A percentile compares a stretch with the other conserved stretches of the same genome.
These are phyloP conservation scores for Lycaon pictus DNA, from an alignment of 2,113 vertebrate species.

Conservation along the genomic window DNA sequence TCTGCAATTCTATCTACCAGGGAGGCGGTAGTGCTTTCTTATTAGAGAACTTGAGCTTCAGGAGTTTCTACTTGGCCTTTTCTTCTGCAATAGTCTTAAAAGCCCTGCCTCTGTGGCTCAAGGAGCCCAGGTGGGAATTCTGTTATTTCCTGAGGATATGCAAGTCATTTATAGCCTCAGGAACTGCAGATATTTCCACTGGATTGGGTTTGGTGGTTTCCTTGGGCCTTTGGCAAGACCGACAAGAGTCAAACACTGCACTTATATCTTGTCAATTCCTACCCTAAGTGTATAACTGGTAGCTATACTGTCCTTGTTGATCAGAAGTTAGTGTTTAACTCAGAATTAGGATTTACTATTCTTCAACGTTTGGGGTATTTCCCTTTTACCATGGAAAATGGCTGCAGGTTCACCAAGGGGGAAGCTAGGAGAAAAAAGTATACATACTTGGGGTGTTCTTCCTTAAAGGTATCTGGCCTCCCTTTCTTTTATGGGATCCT, in stretches of 20 bases:
- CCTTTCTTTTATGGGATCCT: background rate
- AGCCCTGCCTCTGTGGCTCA: background rate
- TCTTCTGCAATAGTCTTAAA: background rate
- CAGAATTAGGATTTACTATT: background rate
- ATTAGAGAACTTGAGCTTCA: background rate
- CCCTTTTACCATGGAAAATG: background rate
- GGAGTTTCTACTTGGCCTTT: background rate
- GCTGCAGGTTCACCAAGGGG: background rate
- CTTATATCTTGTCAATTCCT: background rate
- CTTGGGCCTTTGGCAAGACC: background rate
- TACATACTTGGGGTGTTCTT: background rate
- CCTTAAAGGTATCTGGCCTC: background rate
- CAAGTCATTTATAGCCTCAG: background rate
- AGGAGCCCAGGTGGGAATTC: background rate
- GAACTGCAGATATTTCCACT: background rate
- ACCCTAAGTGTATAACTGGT: background rate
- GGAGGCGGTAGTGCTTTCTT: background rate
- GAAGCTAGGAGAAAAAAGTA: background rate
- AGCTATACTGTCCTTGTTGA: background rate
- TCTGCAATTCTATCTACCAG: constrained; percentile 36
- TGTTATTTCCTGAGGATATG: constrained; percentile 8
- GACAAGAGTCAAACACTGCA: background rate
- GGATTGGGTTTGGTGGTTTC: background rate
- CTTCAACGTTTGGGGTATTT: background rate
- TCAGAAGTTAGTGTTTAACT: constrained; percentile 38